A percentile compares a stretch with the other conserved stretches of the same genome.
These are phyloP conservation scores for Elaphurus davidianus DNA, from an alignment of 2,113 vertebrate species.

Conservation along the genomic window DNA sequence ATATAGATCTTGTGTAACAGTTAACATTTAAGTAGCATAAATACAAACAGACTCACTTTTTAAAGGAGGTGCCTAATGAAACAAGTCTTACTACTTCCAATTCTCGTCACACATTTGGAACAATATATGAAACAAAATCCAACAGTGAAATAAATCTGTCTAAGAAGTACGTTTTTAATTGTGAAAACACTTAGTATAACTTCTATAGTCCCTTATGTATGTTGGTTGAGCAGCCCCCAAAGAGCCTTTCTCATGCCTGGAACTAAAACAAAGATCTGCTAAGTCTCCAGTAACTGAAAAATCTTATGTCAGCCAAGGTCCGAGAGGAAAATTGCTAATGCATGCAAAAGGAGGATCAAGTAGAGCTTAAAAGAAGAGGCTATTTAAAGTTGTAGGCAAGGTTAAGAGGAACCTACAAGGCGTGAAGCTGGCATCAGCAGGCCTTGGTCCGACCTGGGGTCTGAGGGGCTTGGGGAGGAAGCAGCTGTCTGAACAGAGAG, in stretches of 20 bases:
- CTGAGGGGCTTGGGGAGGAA: rapidly evolving
- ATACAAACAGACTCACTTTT: neutral
- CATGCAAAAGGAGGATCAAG: neutral
- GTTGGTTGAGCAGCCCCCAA: neutral
- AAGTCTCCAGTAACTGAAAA: neutral
- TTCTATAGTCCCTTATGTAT: neutral
- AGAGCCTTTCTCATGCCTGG: neutral
- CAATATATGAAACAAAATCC: neutral
- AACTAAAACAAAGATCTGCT: neutral
- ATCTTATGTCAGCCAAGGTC: neutral
- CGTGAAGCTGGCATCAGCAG: neutral
- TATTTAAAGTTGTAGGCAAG: neutral
- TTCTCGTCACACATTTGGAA: neutral
- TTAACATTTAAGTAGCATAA: neutral
- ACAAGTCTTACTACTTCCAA: neutral
- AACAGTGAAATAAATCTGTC: neutral
- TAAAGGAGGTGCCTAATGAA: neutral
- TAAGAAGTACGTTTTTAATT: neutral
- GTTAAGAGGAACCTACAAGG: neutral
- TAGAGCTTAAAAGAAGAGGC: neutral
- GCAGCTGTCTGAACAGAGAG: neutral
- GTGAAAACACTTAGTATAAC: neutral
- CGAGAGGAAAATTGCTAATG: neutral
- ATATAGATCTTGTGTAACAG: neutral
- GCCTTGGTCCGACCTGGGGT: neutral